phyloP scores from a whole-genome alignment of 2,113 vertebrate species.

The Corythornis madagascariensis region DNA sequence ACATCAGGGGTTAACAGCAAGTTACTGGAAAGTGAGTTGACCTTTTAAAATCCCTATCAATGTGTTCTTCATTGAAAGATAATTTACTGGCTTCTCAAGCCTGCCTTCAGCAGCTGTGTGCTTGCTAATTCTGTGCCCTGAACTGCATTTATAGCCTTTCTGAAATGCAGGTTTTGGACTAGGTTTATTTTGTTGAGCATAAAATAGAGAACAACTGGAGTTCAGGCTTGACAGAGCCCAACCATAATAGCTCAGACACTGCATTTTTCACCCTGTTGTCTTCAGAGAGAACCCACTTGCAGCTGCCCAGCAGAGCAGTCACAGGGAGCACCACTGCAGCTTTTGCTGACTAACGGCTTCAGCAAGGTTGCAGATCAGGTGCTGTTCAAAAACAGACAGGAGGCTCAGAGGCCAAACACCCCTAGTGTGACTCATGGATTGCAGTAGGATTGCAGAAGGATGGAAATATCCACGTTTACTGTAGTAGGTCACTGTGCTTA shows the following conservation, averaged over 20 bases:
- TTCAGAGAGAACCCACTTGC: background rate
- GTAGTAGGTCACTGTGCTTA: background rate
- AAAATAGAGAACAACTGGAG: conserved; percentile 4
- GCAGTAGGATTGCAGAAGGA: background rate
- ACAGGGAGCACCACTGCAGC: background rate
- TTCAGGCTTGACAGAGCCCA: background rate
- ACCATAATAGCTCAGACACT: background rate
- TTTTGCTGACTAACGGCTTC: background rate
- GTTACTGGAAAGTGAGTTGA: background rate
- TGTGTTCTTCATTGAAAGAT: background rate
- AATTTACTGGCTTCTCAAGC: background rate
- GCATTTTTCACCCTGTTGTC: conserved; percentile 8
- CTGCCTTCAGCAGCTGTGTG: background rate
- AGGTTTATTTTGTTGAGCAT: background rate
- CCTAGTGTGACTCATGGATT: background rate
- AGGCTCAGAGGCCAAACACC: background rate
- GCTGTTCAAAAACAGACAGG: background rate
- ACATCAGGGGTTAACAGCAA: background rate
- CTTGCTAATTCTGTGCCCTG: background rate
- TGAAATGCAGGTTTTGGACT: background rate
- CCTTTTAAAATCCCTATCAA: background rate
- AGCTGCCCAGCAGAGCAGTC: background rate
- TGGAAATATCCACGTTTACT: background rate
- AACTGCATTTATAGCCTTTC: background rate
- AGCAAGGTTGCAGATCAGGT: background rate